Evolutionary conservation across 2,113 vertebrate species (phyloP).

Genomic region (Erpornis zantholeuca): DNA sequence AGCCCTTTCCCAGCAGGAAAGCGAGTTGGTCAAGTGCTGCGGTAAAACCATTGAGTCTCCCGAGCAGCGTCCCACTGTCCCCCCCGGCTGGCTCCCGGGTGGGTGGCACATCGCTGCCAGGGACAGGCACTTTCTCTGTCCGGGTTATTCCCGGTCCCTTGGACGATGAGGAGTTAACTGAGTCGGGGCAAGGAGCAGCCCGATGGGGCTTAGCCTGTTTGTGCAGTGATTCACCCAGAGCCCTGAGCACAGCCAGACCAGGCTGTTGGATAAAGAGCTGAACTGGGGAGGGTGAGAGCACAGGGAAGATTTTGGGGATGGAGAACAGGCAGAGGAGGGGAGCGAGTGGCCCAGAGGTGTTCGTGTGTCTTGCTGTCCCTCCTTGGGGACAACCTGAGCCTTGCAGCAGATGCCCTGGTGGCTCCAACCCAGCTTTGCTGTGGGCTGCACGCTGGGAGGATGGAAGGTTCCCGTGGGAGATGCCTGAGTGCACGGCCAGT

Average conservation of each 20-base stretch:
- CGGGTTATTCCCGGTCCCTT: background rate
- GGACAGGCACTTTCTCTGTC: background rate
- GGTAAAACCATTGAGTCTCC: rapidly evolving
- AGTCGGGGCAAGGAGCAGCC: rapidly evolving
- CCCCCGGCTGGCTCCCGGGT: no score
- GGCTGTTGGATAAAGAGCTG: background rate
- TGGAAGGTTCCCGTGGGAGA: rapidly evolving
- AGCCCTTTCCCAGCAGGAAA: background rate
- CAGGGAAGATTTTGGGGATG: background rate
- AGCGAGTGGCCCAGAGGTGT: rapidly evolving
- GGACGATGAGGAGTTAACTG: rapidly evolving
- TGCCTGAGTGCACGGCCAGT: rapidly evolving
- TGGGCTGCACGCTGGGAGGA: background rate
- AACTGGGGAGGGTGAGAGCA: background rate
- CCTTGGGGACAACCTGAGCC: rapidly evolving
- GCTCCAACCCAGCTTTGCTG: background rate
- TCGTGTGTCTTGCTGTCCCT: rapidly evolving
- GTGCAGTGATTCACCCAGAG: background rate
- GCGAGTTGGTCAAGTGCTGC: rapidly evolving
- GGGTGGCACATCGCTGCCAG: background rate
- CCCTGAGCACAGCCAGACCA: rapidly evolving
- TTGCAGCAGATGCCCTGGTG: rapidly evolving
- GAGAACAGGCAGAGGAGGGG: background rate
- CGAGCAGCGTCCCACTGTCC: rapidly evolving
- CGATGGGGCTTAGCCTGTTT: rapidly evolving